Percentiles rank a stretch among this genome's conserved stretches.
Evolutionary conservation across 2,888 invertebrate species (phyloP).

Genomic region (Beris chalybata): DNA sequence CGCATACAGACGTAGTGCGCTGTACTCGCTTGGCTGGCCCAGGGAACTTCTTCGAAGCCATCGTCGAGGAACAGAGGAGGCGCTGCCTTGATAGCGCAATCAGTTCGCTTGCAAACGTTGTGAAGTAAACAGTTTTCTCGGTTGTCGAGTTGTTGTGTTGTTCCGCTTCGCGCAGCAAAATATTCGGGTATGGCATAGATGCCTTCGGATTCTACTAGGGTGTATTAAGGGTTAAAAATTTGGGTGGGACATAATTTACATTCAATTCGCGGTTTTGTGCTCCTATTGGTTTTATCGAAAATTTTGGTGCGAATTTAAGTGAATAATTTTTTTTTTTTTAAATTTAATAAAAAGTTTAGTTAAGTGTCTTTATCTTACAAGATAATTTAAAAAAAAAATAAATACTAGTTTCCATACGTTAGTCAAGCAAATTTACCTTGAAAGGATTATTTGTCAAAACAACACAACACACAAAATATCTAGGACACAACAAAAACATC

Average conservation of each 20-base stretch:
- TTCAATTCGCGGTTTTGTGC: slow-evolving; percentile 5
- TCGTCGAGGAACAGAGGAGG: slow-evolving; percentile 3
- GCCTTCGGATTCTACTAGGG: slow-evolving; percentile 8
- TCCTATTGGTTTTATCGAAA: no score
- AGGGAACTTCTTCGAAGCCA: no score
- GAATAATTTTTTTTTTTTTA: not conserved
- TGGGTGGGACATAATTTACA: slow-evolving; percentile 9
- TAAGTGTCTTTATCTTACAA: slow-evolving; percentile 1
- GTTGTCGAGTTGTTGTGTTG: not conserved
- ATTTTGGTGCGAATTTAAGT: not conserved
- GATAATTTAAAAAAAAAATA: not conserved
- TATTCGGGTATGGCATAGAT: slow-evolving; percentile 19
- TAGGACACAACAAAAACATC: slow-evolving; percentile 1
- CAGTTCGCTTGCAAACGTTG: slow-evolving; percentile 26
- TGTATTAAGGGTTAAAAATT: slow-evolving; percentile 14
- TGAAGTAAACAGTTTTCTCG: slow-evolving; percentile 16
- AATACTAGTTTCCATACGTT: not conserved
- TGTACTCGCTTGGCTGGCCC: no score
- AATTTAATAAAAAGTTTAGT: not conserved
- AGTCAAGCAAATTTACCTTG: not conserved
- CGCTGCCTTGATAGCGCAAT: slow-evolving; percentile 25
- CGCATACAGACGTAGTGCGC: no score
- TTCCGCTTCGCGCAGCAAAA: slow-evolving; percentile 14
- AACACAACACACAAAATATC: not conserved
- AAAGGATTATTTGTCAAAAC: not conserved